Percentiles rank a stretch among this genome's conserved stretches.
These are phyloP conservation scores for Drosophila kikkawai DNA, from an alignment of 1,140 invertebrate species.

Conservation along the genomic window DNA sequence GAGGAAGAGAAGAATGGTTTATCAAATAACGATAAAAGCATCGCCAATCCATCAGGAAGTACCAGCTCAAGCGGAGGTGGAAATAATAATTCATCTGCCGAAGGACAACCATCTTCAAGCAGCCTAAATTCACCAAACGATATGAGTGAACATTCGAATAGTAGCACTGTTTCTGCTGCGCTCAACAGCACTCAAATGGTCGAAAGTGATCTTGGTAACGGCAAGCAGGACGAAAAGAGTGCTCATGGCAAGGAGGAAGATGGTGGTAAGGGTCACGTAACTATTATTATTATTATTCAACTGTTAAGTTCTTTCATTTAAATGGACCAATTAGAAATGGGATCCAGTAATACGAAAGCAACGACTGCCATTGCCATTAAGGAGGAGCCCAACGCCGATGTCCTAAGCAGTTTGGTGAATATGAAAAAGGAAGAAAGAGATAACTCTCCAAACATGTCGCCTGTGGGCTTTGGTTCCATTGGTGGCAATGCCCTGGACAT, in stretches of 20 bases:
- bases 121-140: constrained; percentile 51
- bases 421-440: constrained; percentile 78
- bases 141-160: constrained; percentile 51
- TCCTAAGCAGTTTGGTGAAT: constrained; percentile 63
- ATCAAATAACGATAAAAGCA: constrained; percentile 31
- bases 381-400: constrained; percentile 59
- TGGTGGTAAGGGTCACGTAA: constrained; percentile 39
- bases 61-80: constrained; percentile 10
- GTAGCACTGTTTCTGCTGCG: constrained; percentile 52
- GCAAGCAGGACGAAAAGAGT: constrained; percentile 58
- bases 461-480: constrained; percentile 74
- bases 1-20: constrained; percentile 43
- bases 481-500: constrained; percentile 35
- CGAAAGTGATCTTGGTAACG: constrained; percentile 37
- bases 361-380: constrained; percentile 39
- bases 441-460: constrained; percentile 71
- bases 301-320: neutral
- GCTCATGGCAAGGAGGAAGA: constrained; percentile 59
- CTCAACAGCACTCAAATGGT: constrained; percentile 18
- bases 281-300: neutral
- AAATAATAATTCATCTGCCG: constrained; percentile 9
- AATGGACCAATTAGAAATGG: constrained; percentile 18
- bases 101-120: constrained; percentile 33
- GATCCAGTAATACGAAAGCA: constrained; percentile 27
- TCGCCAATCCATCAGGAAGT: constrained; percentile 17